Evolutionary conservation across 1,140 invertebrate genomes (phyloP).

Genomic region (Polyergus mexicanus): DNA sequence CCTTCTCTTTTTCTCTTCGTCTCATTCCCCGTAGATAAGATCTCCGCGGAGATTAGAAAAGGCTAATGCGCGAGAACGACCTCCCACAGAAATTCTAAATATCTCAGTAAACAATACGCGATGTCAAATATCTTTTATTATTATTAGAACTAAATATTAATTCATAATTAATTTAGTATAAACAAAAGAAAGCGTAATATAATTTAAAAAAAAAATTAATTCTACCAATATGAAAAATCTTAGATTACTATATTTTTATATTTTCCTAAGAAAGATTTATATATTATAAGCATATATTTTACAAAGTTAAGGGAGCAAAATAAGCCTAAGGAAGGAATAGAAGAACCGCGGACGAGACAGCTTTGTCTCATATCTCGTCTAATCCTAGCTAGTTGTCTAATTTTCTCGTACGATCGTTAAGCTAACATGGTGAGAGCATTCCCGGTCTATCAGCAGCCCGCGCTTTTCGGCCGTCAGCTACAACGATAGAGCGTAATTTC

Average conservation of each 20-base stretch:
- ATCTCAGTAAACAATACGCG: neutral
- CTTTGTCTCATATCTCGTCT: slow-evolving; percentile 64
- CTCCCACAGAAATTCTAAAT: slow-evolving; percentile 2
- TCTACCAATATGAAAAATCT: neutral
- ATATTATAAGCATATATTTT: neutral
- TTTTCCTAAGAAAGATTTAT: no score
- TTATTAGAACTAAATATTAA: neutral
- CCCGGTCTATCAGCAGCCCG: slow-evolving; percentile 49
- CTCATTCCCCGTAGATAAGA: slow-evolving; percentile 24
- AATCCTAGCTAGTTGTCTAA: slow-evolving; percentile 68
- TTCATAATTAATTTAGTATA: neutral
- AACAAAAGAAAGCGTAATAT: neutral
- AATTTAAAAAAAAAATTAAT: neutral
- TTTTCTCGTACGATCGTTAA: slow-evolving; percentile 72
- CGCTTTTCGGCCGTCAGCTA: slow-evolving; percentile 49
- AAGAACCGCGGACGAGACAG: slow-evolving; percentile 9
- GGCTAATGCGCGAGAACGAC: slow-evolving; percentile 21
- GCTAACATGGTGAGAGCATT: slow-evolving; percentile 39
- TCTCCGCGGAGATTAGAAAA: slow-evolving; percentile 57
- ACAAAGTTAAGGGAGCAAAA: slow-evolving; percentile 4
- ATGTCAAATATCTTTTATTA: neutral
- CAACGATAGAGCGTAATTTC: slow-evolving; percentile 69
- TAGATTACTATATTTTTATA: neutral
- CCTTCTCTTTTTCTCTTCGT: neutral
- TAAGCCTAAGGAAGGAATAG: neutral